Evolutionary conservation across 1,140 invertebrate species (phyloP), one percentile per base, ranked within the genome.

Genomic region (Procambarus virginalis): DNA sequence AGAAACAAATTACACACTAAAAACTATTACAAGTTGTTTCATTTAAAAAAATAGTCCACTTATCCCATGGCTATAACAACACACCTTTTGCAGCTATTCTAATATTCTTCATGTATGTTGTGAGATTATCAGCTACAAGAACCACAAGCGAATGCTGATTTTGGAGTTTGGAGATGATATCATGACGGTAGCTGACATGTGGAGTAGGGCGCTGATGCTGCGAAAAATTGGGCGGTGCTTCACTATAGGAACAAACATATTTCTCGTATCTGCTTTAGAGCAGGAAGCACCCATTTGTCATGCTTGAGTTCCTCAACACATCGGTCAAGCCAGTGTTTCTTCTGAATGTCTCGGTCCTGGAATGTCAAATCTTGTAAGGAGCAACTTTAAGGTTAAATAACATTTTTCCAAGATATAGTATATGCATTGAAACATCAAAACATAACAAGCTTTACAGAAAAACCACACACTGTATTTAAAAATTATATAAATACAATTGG

Each of bases 291-390:
- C 98, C 98, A 99, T 86, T 94, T 94, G 92, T 98, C 97, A 76
- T 96, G 96, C 93, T 98, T 98, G 51, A 99, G 94, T 94, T 99
- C 98, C 92, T 98, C 97, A 17, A 99, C 98, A 94, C 98, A 99
- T 93, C 97, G 98, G 93, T 98, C 97, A 77, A 99, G 94, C 98
- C 98, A 99, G 82, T 97, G 96, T 76, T 97, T 97, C 94, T 99
- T 99, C 94, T 99, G 98, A 51, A 97, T 96, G 94, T 99, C 98
- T 92, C 98, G 95, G 93, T 99, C 98, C 95, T 98, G 96, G 34
- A 88, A 64, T 75, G 68, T 34, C 2, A 75, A 22, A 22, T 48
- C 4, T n/a, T 22, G 48, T 48, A 68, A 55, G 64, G 0, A 55
- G 10, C 34, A 34, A 34, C 34, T 34, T 34, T 34, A 34, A 34